These are phyloP conservation scores for Myotis myotis DNA, from an alignment of 2,797 vertebrate species.

Conservation along the genomic window DNA sequence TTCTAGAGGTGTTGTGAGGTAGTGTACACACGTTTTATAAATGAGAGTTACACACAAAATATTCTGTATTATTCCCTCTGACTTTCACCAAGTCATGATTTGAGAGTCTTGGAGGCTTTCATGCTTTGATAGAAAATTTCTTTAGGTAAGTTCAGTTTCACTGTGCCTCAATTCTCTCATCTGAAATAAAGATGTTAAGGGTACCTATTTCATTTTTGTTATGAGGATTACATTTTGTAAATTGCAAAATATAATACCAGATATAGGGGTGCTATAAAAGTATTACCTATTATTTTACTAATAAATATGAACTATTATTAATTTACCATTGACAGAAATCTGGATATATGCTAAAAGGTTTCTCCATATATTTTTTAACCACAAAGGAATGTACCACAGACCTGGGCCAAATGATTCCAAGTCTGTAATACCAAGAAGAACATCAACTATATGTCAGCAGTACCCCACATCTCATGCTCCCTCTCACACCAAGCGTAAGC, in stretches of 20 bases:
- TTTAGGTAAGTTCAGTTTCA: not conserved
- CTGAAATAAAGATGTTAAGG: not conserved
- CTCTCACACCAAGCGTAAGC: not conserved
- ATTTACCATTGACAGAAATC: not conserved
- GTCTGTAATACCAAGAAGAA: not conserved
- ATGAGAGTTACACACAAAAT: not conserved
- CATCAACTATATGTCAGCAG: not conserved
- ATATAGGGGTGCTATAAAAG: not conserved
- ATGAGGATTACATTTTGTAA: not conserved
- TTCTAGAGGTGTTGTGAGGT: not conserved
- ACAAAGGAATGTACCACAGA: not conserved
- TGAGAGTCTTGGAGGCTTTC: not conserved
- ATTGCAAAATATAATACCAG: not conserved
- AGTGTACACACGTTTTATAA: not conserved
- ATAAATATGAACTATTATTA: not conserved
- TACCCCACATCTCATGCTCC: not conserved
- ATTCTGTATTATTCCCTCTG: not conserved
- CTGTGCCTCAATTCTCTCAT: no score
- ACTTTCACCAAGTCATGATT: not conserved
- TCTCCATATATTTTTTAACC: not conserved
- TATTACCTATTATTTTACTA: not conserved
- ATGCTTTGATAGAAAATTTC: not conserved
- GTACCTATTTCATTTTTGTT: not conserved
- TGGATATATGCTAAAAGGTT: not conserved
- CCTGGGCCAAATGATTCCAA: fast-evolving